Evolutionary conservation across 2,113 vertebrate species (phyloP), one percentile per base, ranked within the genome.

Genomic region (Terrapene triunguis): DNA sequence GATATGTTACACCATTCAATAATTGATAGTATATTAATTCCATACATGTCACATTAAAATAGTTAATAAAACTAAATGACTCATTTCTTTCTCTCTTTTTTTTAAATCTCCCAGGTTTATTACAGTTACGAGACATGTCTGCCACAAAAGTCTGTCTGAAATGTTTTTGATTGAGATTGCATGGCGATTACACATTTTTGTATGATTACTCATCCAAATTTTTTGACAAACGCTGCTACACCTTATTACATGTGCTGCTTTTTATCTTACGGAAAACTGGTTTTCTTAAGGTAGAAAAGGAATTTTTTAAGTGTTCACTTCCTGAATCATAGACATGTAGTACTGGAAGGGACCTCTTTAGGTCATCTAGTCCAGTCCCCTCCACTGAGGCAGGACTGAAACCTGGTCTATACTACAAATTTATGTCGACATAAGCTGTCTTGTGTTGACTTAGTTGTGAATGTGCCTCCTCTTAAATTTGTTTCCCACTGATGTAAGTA

Each of bases 101-200:
- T 95, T 97, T 97, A 95, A 96, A 95, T 96, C 80, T 95, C 87
- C 91, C 94, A 96, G 95, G 95, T 97, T 96, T 97, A 95, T 97
- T 96, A 91, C 76, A 47, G 80, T 59, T 81, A 90, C 65, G 87
- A 82, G 53, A 87, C 48, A 89, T 83, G 82, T 84, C 85, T 4
- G 4, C 84, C 1, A 12, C 17, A 89, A 81, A 65, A 96, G 94
- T 91, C 88, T 89, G 5, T 95, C 90, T 82, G 72, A 44, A 91
- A 51, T 84, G 85, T 95, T 96, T 97, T 89, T 89, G 96, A 95
- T 97, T 92, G 89, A 96, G 87, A 95, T 96, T 95, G 88, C 42
- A 93, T 80, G 57, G 96, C 90, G 27, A 72, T 88, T 88, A 95
- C 88, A 89, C 93, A 88, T 94, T 96, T 97, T 92, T 95, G 65